phyloP scores from a whole-genome alignment of 2,797 vertebrate genomes.

The Emys orbicularis region DNA sequence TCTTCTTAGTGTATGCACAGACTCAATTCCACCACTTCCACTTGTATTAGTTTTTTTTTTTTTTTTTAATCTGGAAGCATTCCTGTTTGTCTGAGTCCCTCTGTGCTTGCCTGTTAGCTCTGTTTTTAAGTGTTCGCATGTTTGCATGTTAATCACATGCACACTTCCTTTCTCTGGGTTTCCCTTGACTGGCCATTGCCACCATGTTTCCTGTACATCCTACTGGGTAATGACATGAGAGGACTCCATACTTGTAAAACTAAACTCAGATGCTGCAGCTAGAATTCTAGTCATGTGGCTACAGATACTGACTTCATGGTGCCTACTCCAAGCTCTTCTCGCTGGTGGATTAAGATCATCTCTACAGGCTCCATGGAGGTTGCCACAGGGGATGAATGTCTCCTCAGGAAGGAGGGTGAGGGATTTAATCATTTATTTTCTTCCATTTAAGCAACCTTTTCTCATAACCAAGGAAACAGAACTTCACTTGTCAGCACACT shows the following conservation, averaged over 20 bases:
- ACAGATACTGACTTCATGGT: not conserved
- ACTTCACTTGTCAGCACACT: not conserved
- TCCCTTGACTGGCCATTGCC: not conserved
- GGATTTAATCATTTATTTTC: not conserved
- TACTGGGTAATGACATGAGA: not conserved
- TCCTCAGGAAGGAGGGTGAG: not conserved
- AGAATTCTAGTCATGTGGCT: accelerated
- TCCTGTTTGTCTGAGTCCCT: not conserved
- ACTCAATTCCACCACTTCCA: accelerated
- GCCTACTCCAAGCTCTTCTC: not conserved
- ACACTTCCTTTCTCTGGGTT: not conserved
- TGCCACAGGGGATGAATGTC: accelerated
- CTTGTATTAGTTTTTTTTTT: not conserved
- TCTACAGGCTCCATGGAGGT: not conserved
- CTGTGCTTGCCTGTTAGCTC: not conserved
- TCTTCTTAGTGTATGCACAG: not conserved
- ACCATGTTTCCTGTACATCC: not conserved
- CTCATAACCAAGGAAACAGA: not conserved
- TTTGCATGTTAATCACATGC: not conserved
- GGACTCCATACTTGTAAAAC: not conserved
- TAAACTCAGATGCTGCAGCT: not conserved
- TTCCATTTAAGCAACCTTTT: not conserved
- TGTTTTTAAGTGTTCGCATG: not conserved
- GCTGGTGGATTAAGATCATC: not conserved
- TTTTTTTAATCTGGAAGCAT: not conserved